Evolutionary conservation across 2,888 invertebrate species (phyloP).

Genomic region (Melanotus villosus): DNA sequence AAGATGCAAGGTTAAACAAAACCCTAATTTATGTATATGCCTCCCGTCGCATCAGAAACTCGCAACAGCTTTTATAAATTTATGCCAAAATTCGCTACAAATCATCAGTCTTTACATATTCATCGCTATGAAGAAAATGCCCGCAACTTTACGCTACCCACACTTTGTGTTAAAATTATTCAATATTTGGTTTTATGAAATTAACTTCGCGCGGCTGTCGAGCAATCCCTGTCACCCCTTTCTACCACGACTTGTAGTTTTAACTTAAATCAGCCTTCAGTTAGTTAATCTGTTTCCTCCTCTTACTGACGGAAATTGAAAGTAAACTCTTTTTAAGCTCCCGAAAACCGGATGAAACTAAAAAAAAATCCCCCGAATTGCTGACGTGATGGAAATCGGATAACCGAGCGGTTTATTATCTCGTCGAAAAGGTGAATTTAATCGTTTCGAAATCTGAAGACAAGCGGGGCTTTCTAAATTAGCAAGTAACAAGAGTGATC

Average conservation of each 20-base stretch:
- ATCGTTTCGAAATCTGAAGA: slow-evolving; percentile 2
- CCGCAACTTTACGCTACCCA: slow-evolving; percentile 17
- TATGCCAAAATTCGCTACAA: slow-evolving; percentile 29
- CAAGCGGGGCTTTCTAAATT: background rate
- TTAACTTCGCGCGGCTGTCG: slow-evolving; percentile 5
- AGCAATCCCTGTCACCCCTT: background rate
- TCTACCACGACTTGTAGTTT: slow-evolving; percentile 3
- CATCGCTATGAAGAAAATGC: slow-evolving; percentile 24
- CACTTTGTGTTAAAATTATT: slow-evolving; percentile 16
- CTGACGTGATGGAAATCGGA: background rate
- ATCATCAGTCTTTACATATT: slow-evolving; percentile 27
- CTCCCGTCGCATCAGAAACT: slow-evolving; percentile 14
- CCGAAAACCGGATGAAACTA: background rate
- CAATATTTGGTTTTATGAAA: slow-evolving; percentile 22
- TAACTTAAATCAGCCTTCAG: background rate
- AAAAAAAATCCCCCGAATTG: background rate
- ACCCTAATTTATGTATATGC: slow-evolving; percentile 28
- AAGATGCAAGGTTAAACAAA: slow-evolving; percentile 26
- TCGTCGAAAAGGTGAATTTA: slow-evolving; percentile 13
- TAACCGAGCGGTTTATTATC: slow-evolving; percentile 9
- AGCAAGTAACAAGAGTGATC: background rate
- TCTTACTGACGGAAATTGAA: too few relatives aligned
- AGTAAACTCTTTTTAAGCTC: too few relatives aligned
- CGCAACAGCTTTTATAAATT: slow-evolving; percentile 25
- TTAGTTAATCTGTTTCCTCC: background rate